Conservation (phyloP, 2,888 invertebrate genomes). For the Phasia obesa region DNA sequence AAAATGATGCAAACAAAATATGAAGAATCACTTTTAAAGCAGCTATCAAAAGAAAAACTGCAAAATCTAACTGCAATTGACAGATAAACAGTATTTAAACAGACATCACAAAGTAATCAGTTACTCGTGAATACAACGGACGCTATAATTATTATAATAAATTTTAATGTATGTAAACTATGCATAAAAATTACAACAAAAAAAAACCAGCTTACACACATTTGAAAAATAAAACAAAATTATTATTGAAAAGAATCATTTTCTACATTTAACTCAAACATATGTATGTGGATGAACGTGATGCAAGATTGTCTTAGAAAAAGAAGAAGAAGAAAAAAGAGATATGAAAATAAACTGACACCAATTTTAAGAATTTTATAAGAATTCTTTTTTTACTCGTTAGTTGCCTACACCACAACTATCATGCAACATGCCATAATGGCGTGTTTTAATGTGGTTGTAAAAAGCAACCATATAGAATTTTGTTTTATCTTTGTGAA, state of each 20-base stretch:
- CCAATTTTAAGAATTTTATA: conserved; percentile 48
- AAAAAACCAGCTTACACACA: not conserved
- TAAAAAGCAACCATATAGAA: not conserved
- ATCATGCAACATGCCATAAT: conserved; percentile 39
- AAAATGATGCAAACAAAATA: too few species aligned
- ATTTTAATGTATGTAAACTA: conserved; percentile 4
- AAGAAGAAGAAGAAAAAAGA: too few species aligned
- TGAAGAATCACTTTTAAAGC: too few species aligned
- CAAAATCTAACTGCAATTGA: conserved; percentile 63
- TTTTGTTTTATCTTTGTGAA: too few species aligned
- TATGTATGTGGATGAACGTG: conserved; percentile 13
- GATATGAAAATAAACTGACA: conserved; percentile 56
- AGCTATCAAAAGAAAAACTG: too few species aligned
- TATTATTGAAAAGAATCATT: conserved; percentile 23
- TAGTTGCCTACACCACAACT: conserved; percentile 15
- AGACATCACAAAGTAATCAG: conserved; percentile 32
- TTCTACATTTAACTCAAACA: not conserved
- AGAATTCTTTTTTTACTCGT: not conserved
- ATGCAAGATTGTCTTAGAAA: too few species aligned
- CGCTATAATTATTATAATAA: too few species aligned
- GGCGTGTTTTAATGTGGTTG: not conserved
- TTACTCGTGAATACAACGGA: conserved; percentile 13
- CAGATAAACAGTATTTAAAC: conserved; percentile 50
- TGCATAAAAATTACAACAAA: too few species aligned
- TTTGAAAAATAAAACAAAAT: conserved; percentile 14